Conservation (phyloP, 2,113 vertebrate genomes). For the Bothrops jararaca region DNA sequence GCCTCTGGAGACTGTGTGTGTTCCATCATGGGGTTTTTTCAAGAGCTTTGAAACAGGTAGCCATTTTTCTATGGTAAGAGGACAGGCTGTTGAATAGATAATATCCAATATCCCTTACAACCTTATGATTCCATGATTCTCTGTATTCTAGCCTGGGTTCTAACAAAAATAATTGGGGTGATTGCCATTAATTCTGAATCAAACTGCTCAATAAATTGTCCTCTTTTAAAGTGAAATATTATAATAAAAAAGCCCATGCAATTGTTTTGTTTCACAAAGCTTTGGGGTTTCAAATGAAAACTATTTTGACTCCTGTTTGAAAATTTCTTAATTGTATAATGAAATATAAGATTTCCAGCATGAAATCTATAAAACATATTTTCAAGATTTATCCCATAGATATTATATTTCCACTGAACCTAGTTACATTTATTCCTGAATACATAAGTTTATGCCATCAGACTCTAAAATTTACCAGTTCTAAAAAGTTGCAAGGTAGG, state of each 20-base stretch:
- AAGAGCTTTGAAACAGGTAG: not conserved
- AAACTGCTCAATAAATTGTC: not conserved
- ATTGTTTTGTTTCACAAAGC: not conserved
- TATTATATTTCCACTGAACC: not conserved
- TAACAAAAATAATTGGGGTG: not conserved
- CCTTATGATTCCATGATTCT: not conserved
- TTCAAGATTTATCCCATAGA: not conserved
- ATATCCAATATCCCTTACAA: not conserved
- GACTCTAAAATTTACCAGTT: not conserved
- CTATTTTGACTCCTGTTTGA: not conserved
- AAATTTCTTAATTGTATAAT: not conserved
- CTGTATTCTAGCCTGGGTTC: not conserved
- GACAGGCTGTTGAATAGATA: not conserved
- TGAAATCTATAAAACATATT: not conserved
- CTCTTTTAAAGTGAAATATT: not conserved
- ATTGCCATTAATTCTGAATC: not conserved
- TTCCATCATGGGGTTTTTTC: not conserved
- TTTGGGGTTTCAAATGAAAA: not conserved
- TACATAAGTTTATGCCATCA: not conserved
- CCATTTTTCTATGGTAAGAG: not conserved
- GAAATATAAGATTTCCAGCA: not conserved
- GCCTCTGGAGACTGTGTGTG: not conserved
- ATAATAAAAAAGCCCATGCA: not conserved
- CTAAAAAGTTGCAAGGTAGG: constrained; percentile 9
- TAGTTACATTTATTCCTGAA: not conserved